Conservation (phyloP, 2,113 vertebrate species). For the Trichechus manatus region DNA sequence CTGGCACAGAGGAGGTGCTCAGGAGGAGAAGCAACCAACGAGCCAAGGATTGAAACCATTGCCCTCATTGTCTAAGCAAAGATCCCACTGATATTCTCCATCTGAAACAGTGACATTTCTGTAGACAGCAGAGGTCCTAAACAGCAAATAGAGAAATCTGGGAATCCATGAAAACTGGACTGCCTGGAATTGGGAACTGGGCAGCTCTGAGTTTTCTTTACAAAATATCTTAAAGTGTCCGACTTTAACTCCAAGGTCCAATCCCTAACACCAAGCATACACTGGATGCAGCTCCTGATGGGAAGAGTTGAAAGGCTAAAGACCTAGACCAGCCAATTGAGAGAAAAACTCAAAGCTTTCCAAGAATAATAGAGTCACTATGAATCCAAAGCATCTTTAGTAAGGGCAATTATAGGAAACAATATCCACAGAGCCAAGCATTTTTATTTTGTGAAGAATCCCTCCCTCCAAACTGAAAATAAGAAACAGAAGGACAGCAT, state of each 20-base stretch:
- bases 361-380: constrained; percentile 10
- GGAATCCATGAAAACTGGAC: background rate
- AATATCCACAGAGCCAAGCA: background rate
- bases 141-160: constrained; percentile 1
- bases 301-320: background rate
- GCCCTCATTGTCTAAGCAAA: background rate
- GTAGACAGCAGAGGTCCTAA: background rate
- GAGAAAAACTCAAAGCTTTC: constrained; percentile 31
- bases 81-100: background rate
- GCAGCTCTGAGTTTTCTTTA: background rate
- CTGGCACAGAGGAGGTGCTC: background rate
- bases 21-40: background rate
- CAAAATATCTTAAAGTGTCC: background rate
- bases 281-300: background rate
- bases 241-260: background rate
- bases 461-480: constrained; percentile 51
- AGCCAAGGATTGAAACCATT: background rate
- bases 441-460: constrained; percentile 32
- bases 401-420: background rate
- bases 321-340: background rate
- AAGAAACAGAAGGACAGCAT: constrained; percentile 52
- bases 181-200: background rate
- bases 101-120: background rate
- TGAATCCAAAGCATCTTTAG: background rate
- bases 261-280: background rate